Percentiles rank a stretch among this genome's conserved stretches.
These are phyloP conservation scores for Novumbra hubbsi DNA, from an alignment of 2,797 vertebrate genomes.

Conservation along the genomic window DNA sequence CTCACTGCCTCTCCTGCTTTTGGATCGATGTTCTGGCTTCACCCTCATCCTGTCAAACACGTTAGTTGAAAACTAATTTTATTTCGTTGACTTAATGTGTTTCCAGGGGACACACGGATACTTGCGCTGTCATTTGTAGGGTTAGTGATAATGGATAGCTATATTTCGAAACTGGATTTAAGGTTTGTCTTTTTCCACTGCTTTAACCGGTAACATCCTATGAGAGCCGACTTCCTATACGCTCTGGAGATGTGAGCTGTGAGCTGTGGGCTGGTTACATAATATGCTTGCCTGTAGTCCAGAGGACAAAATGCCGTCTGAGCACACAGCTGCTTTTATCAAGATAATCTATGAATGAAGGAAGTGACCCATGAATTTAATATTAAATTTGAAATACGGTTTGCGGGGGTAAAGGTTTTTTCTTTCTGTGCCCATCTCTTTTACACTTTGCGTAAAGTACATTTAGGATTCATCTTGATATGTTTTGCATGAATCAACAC, in stretches of 20 bases:
- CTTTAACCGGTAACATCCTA: background rate
- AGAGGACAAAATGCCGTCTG: constrained; percentile 6
- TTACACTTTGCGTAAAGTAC: background rate
- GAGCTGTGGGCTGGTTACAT: constrained; percentile 22
- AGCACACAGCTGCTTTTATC: constrained; percentile 12
- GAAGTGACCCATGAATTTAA: constrained; percentile 8
- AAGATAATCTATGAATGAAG: constrained; percentile 25
- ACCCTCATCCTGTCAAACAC: constrained; percentile 41
- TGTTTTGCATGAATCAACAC: background rate
- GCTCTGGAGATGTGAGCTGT: background rate
- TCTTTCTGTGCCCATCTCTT: background rate
- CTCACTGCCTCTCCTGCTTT: constrained; percentile 54
- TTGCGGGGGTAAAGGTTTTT: background rate
- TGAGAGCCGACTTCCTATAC: background rate
- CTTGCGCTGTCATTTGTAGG: background rate
- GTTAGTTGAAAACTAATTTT: constrained; percentile 51
- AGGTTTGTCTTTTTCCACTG: background rate
- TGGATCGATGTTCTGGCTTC: constrained; percentile 55
- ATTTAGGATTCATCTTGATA: background rate
- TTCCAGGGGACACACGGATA: background rate
- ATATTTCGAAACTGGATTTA: background rate
- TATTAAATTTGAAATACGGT: background rate
- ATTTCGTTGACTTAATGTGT: constrained; percentile 31
- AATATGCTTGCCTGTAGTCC: constrained; percentile 20
- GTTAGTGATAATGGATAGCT: background rate